These are phyloP conservation scores for Lepidostoma basale DNA, from an alignment of 1,140 invertebrate genomes.

Conservation along the genomic window DNA sequence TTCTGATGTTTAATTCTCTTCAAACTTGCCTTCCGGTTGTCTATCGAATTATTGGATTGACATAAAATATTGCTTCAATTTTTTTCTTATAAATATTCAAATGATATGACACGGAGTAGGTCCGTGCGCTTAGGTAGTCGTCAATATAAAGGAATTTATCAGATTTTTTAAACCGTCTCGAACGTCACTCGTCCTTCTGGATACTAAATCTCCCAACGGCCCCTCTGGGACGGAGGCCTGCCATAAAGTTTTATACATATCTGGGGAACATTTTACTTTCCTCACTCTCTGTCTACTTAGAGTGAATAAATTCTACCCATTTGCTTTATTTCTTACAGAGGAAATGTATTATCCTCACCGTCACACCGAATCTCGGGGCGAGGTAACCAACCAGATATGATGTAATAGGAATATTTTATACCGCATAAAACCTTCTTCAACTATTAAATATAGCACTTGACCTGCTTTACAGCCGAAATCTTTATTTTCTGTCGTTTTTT, in stretches of 20 bases:
- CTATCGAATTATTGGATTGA: neutral
- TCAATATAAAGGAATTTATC: conserved; percentile 8
- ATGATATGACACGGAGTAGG: too few relatives aligned
- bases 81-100: neutral
- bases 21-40: neutral
- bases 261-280: conserved; percentile 42
- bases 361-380: conserved; percentile 3
- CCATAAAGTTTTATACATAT: conserved; percentile 42
- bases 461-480: conserved; percentile 9
- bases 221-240: conserved; percentile 36
- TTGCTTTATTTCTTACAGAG: conserved; percentile 18
- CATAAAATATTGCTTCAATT: neutral
- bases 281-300: conserved; percentile 29
- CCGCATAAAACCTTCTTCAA: neutral
- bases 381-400: conserved; percentile 17
- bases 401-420: conserved; percentile 20
- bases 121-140: neutral
- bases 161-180: neutral
- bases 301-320: conserved; percentile 26
- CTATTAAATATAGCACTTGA: conserved; percentile 1
- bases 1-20: too few relatives aligned
- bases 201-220: conserved; percentile 40
- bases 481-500: too few relatives aligned
- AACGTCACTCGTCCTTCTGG: neutral
- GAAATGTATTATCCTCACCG: conserved; percentile 2